Percentiles rank a stretch among this genome's conserved stretches.
Conservation (phyloP, 2,113 vertebrate species). For the Gymnobelideus leadbeateri region DNA sequence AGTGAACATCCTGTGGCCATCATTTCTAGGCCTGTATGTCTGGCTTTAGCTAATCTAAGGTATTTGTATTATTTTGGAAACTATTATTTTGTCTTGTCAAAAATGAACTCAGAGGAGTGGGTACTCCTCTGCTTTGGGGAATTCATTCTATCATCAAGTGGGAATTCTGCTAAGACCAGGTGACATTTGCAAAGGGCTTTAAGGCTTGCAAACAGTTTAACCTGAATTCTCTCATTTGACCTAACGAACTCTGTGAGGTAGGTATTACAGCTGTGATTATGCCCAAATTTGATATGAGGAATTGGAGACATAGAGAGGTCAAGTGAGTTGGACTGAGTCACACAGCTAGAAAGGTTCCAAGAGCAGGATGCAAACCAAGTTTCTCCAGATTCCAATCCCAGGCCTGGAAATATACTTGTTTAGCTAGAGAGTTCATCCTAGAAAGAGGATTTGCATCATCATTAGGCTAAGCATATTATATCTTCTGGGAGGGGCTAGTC, state of each 20-base stretch:
- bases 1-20: constrained; percentile 12
- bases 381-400: too few species aligned
- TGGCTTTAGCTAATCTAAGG: constrained; percentile 34
- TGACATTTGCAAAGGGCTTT: neutral
- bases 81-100: neutral
- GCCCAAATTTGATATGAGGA: neutral
- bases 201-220: neutral
- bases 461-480: neutral
- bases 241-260: neutral
- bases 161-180: neutral
- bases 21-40: constrained; percentile 34
- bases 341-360: neutral
- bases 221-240: neutral
- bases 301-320: too few species aligned
- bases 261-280: neutral
- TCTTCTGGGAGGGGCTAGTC: neutral
- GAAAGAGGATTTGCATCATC: constrained; percentile 17
- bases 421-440: constrained; percentile 15
- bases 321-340: too few species aligned
- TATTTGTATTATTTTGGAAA: constrained; percentile 15
- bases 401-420: neutral
- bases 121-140: neutral
- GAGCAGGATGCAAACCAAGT: neutral
- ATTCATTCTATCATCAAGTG: neutral
- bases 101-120: neutral